Conservation (phyloP, 2,888 invertebrate genomes). For the Troilus luridus region DNA sequence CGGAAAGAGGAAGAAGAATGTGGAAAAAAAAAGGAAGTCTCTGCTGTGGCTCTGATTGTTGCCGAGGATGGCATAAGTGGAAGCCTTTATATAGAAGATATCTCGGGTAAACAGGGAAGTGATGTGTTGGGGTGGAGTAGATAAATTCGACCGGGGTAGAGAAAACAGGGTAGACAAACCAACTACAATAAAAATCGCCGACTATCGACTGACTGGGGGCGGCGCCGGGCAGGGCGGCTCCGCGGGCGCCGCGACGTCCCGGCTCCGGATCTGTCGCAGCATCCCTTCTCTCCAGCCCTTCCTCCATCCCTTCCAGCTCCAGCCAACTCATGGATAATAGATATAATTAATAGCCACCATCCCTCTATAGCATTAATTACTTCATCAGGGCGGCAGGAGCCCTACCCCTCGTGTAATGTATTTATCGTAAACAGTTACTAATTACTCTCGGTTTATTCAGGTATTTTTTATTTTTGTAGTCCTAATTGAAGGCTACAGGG, state of each 20-base stretch:
- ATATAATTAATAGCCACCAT: constrained; percentile 41
- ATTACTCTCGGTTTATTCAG: neutral
- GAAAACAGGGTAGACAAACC: constrained; percentile 54
- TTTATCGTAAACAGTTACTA: neutral
- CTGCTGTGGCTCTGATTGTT: neutral
- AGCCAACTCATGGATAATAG: constrained; percentile 36
- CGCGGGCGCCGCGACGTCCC: constrained; percentile 56
- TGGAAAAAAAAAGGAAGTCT: neutral
- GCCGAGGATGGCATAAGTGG: constrained; percentile 35
- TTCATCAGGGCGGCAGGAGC: neutral
- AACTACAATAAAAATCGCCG: constrained; percentile 52
- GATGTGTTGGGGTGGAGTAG: neutral
- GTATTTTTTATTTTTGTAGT: neutral
- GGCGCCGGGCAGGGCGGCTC: constrained; percentile 46
- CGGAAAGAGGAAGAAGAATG: neutral
- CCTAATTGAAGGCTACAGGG: neutral
- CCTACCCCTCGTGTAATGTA: neutral
- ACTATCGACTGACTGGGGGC: constrained; percentile 38
- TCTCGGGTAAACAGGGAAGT: constrained; percentile 28
- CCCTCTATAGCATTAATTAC: constrained; percentile 50
- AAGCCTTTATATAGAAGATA: constrained; percentile 38
- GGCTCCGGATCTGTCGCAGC: constrained; percentile 57
- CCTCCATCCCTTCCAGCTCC: neutral
- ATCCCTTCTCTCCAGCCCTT: constrained; percentile 27
- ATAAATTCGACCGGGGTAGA: constrained; percentile 26